A percentile compares a stretch with the other conserved stretches of the same genome.
phyloP scores from a whole-genome alignment of 2,113 vertebrate species.

The Hippolais icterina region DNA sequence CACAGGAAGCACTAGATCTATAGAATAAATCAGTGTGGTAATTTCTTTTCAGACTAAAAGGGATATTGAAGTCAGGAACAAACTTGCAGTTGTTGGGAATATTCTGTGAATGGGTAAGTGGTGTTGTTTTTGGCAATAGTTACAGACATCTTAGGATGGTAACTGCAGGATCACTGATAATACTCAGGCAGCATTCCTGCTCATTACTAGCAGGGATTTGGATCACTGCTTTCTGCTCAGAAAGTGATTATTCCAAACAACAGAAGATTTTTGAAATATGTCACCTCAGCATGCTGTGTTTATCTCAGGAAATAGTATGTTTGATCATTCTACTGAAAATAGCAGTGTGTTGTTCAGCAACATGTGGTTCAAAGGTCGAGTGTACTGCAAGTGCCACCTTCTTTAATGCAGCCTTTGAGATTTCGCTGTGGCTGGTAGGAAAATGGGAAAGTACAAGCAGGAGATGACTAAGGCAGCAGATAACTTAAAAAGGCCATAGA shows the following conservation, averaged over 20 bases:
- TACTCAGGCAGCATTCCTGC: background rate
- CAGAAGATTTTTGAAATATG: background rate
- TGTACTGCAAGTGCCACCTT: background rate
- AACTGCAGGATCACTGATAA: constrained; percentile 37
- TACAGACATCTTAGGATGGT: constrained; percentile 20
- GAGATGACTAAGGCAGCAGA: background rate
- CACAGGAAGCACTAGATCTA: constrained; percentile 44
- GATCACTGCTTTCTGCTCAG: constrained; percentile 10
- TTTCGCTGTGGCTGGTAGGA: background rate
- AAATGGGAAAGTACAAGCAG: background rate
- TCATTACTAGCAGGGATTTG: constrained; percentile 28
- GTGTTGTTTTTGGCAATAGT: constrained; percentile 42
- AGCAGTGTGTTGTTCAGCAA: background rate
- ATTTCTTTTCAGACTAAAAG: constrained; percentile 36
- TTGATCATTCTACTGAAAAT: background rate
- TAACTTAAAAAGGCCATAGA: background rate
- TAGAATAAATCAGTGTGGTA: constrained; percentile 36
- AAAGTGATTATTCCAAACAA: background rate
- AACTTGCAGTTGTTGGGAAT: constrained; percentile 51
- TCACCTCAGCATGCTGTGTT: background rate
- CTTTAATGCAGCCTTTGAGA: background rate
- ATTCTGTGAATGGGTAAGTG: background rate
- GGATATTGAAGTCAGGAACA: constrained; percentile 47
- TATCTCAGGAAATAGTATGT: background rate
- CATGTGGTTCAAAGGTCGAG: background rate